Percentiles rank a stretch among this genome's conserved stretches.
Evolutionary conservation across 2,888 invertebrate genomes (phyloP).

Genomic region (Orgyia antiqua): DNA sequence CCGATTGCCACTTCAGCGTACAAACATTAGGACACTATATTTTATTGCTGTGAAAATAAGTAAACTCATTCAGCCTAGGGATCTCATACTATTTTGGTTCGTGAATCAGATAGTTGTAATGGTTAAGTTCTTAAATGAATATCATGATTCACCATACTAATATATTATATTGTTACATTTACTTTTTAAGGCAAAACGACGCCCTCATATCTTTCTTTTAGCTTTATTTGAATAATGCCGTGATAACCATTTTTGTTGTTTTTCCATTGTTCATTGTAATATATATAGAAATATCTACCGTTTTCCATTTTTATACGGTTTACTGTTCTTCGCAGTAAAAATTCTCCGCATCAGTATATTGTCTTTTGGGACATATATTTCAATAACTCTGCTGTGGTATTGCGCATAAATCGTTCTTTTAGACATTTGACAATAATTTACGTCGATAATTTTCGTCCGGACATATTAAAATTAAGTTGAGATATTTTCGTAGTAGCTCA

Average conservation of each 20-base stretch:
- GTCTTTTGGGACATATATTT: conserved; percentile 72
- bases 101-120: too few relatives aligned
- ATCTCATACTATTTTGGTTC: too few relatives aligned
- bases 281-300: conserved; percentile 31
- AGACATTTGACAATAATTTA: conserved; percentile 65
- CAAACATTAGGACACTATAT: too few relatives aligned
- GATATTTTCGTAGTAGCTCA: conserved; percentile 26
- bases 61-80: too few relatives aligned
- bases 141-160: too few relatives aligned
- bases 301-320: conserved; percentile 35
- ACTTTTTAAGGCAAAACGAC: conserved; percentile 58
- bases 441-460: conserved; percentile 54
- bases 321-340: conserved; percentile 32
- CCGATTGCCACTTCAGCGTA: too few relatives aligned
- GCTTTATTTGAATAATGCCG: conserved; percentile 59
- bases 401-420: conserved; percentile 68
- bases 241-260: conserved; percentile 56
- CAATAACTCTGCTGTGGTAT: conserved; percentile 63
- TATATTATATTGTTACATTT: conserved; percentile 61
- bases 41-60: too few relatives aligned
- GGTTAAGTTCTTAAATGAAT: too few relatives aligned
- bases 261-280: conserved; percentile 32
- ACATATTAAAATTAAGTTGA: conserved; percentile 37
- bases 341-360: conserved; percentile 39
- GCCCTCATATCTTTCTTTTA: conserved; percentile 59